Base-by-base conservation (phyloP, 2,888 invertebrate species). In the Leptinotarsa haldemani region DNA sequence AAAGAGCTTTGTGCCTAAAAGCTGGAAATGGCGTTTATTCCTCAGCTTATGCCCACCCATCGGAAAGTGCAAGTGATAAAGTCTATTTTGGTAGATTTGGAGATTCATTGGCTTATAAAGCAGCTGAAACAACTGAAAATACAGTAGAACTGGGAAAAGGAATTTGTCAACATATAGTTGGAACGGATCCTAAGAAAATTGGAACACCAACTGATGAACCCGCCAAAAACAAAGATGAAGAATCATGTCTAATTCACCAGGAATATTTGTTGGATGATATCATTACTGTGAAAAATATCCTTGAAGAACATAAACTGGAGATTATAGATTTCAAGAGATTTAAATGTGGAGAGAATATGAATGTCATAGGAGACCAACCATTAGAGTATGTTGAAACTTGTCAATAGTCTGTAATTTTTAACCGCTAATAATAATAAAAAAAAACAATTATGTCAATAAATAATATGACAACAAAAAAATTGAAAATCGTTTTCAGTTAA, bases 161-260 rank as follows among this genome's bases (percentile, higher is more conserved):
- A 83, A 86, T 98, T 9, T 97, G 97, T 85, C 97, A 98, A 85
- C 98, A 98, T 84, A 92, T 98, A 82, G 95, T 98, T 25, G 97
- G 96, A 47, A 93, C 96, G 91, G 94, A 94, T 81, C 97, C 97
- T 0, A 86, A 83, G 52, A 94, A 92, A 88, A 90, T 96, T 75
- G 96, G 96, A 0, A 79, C 80, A 61, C 87, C 86, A 66, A 81
- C 82, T 5, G 94, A 95, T 83, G 87, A 91, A 79, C 93, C 93
- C 9, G 86, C 89, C 0, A 88, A 89, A 77, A 91, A 93, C 80
- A 85, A 90, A 65, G 94, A 95, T 81, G 93, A 95, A 64, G 97
- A 97, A 88, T 90, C 90, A 0, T 92, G 92, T 82, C 90, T 98
- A 76, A 92, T 97, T 74, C 92, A 92, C 86, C 98, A 98, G 87